A percentile compares a stretch with the other conserved stretches of the same genome.
Conservation (phyloP, 2,888 invertebrate genomes). For the Pachliopta kotzebuea region DNA sequence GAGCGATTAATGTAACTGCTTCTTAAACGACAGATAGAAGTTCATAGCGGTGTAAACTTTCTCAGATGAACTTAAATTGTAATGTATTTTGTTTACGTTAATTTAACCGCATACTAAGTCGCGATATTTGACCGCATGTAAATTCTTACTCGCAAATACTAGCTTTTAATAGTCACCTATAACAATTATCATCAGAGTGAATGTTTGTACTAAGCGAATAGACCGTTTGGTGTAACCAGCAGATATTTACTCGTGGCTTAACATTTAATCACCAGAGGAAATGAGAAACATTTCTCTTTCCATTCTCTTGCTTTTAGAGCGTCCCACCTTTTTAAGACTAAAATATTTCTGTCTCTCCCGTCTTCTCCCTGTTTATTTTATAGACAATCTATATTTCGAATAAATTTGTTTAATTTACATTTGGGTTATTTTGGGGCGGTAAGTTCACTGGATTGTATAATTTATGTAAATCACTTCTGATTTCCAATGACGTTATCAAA, state of each 20-base stretch:
- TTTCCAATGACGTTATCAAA: conserved; percentile 25
- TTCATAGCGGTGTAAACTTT: conserved; percentile 18
- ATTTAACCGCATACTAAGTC: conserved; percentile 14
- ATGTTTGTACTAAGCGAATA: conserved; percentile 11
- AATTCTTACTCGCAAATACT: conserved; percentile 23
- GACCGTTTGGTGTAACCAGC: conserved; percentile 13
- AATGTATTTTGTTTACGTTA: conserved; percentile 13
- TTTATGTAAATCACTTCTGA: conserved; percentile 26
- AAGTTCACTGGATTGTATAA: conserved; percentile 19
- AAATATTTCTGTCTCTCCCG: conserved; percentile 1
- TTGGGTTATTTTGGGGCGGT: conserved; percentile 26
- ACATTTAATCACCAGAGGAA: conserved; percentile 19
- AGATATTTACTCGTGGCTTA: conserved; percentile 13
- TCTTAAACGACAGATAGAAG: conserved; percentile 15
- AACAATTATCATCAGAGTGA: conserved; percentile 23
- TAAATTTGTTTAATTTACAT: conserved; percentile 29
- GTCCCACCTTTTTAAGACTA: conserved; percentile 4
- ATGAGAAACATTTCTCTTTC: conserved; percentile 6
- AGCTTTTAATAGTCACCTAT: conserved; percentile 18
- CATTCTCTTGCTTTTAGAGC: background rate
- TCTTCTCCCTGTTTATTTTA: conserved; percentile 13
- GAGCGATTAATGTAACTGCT: conserved; percentile 34
- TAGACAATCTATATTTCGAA: conserved; percentile 30
- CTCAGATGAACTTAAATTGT: conserved; percentile 13
- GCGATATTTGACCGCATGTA: conserved; percentile 9